A percentile compares a stretch with the other conserved stretches of the same genome.
phyloP scores from a whole-genome alignment of 2,113 vertebrate species.

The Bolborhynchus lineola region DNA sequence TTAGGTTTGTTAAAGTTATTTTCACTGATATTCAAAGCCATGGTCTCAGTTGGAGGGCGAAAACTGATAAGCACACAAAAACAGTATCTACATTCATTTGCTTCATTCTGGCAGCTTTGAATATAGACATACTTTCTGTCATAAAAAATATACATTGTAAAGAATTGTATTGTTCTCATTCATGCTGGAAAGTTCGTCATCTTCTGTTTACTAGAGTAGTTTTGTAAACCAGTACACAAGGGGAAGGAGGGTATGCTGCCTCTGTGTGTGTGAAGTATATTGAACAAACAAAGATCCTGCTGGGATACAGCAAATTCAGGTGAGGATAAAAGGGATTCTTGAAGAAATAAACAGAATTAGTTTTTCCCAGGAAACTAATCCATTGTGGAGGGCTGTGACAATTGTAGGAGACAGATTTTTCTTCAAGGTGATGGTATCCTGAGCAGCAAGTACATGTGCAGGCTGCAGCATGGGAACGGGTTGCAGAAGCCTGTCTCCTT shows the following conservation, averaged over 20 bases:
- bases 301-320: background rate
- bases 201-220: background rate
- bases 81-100: background rate
- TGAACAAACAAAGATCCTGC: background rate
- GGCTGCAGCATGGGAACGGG: background rate
- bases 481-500: background rate
- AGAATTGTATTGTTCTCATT: background rate
- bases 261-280: fast-evolving
- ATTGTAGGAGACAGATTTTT: background rate
- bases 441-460: background rate
- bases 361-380: background rate
- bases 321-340: background rate
- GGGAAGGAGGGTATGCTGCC: background rate
- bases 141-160: background rate
- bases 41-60: background rate
- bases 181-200: background rate
- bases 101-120: background rate
- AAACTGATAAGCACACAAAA: background rate
- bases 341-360: background rate
- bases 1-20: background rate
- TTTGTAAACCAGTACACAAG: background rate
- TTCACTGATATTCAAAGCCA: background rate
- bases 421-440: background rate
- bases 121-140: background rate
- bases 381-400: background rate